These are phyloP conservation scores for Ciconia boyciana DNA, from an alignment of 2,113 vertebrate genomes.

Conservation along the genomic window DNA sequence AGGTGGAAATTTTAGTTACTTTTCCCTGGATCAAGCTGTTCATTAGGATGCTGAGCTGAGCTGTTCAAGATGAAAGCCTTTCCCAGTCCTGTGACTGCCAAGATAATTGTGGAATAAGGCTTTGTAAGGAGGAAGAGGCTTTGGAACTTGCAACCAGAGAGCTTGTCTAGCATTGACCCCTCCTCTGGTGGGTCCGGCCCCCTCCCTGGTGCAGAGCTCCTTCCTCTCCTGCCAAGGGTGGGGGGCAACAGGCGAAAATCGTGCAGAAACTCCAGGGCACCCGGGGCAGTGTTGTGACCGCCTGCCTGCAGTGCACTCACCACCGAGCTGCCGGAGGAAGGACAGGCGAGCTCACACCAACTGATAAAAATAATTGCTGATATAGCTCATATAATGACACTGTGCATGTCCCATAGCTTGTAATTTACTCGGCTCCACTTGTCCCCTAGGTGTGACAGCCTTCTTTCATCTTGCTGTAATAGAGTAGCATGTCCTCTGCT, in stretches of 20 bases:
- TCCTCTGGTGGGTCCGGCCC: background rate
- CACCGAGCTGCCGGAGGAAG: background rate
- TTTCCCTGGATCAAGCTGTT: background rate
- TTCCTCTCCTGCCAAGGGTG: background rate
- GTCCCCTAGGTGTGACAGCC: background rate
- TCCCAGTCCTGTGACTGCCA: background rate
- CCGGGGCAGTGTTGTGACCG: fast-evolving
- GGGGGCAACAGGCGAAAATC: background rate
- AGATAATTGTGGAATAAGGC: background rate
- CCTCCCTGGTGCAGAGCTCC: background rate
- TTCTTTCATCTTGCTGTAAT: background rate
- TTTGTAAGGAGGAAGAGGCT: background rate
- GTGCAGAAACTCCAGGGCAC: no score
- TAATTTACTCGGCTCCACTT: fast-evolving
- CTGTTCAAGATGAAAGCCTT: background rate
- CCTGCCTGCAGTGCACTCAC: fast-evolving
- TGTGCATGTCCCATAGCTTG: no score
- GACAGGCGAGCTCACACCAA: background rate
- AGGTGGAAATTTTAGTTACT: background rate
- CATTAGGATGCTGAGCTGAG: background rate
- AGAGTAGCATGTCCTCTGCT: background rate
- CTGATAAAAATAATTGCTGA: background rate
- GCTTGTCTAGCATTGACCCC: background rate
- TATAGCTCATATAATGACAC: background rate
- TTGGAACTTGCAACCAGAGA: background rate